These are phyloP conservation scores for Capromys pilorides DNA, from an alignment of 2,797 vertebrate genomes.

Conservation along the genomic window DNA sequence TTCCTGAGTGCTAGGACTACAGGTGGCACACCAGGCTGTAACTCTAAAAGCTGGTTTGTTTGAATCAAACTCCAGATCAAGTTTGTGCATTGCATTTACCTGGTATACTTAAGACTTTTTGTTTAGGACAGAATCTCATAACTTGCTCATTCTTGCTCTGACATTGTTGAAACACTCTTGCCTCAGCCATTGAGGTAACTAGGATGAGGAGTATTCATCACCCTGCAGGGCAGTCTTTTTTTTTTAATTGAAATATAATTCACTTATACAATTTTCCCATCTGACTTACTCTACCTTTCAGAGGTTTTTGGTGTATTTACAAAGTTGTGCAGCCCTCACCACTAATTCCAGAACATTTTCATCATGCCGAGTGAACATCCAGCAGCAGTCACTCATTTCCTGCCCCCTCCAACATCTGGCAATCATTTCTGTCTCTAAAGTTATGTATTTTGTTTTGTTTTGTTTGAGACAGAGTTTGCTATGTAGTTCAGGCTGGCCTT, in stretches of 20 bases:
- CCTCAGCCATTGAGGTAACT: background rate
- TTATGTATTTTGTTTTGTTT: background rate
- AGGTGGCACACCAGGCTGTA: background rate
- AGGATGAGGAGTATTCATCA: background rate
- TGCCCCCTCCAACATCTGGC: background rate
- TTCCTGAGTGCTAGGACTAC: background rate
- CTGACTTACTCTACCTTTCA: background rate
- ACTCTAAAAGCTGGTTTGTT: conserved; percentile 2
- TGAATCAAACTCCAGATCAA: background rate
- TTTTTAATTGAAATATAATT: background rate
- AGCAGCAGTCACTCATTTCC: background rate
- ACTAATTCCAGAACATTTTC: background rate
- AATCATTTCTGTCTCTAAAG: background rate
- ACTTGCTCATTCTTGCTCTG: background rate
- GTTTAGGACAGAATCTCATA: background rate
- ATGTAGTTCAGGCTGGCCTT: background rate
- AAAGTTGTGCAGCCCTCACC: background rate
- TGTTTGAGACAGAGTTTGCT: background rate
- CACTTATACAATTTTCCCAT: background rate
- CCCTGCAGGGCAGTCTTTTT: background rate
- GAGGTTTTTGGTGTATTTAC: background rate
- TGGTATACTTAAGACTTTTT: background rate
- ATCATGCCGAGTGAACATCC: background rate
- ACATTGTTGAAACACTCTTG: background rate
- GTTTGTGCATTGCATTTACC: background rate